These are phyloP conservation scores for Synergus gifuensis DNA, from an alignment of 2,888 invertebrate genomes.

Conservation along the genomic window DNA sequence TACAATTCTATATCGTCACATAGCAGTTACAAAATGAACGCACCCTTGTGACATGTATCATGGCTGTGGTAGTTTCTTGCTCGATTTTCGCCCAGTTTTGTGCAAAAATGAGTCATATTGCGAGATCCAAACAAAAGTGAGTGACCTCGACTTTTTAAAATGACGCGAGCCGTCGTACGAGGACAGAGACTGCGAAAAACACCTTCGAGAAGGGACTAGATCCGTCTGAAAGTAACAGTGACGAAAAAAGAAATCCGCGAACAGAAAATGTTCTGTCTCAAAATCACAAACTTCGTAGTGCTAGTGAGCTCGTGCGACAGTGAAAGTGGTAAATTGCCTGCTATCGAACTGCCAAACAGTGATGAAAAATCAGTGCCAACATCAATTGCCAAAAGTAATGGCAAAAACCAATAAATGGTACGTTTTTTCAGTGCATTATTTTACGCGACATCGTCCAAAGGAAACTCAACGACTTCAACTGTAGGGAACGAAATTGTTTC, in stretches of 20 bases:
- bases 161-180: not conserved
- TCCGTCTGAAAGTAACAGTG: slow-evolving; percentile 5
- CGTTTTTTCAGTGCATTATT: not conserved
- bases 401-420: slow-evolving; percentile 30
- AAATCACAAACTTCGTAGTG: slow-evolving; percentile 24
- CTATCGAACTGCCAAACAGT: slow-evolving; percentile 10
- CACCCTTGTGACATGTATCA: slow-evolving; percentile 2
- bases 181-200: not conserved
- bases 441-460: slow-evolving; percentile 1
- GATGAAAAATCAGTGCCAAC: slow-evolving; percentile 5
- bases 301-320: not conserved
- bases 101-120: slow-evolving; percentile 34
- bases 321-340: slow-evolving; percentile 18
- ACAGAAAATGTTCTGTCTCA: slow-evolving; percentile 32
- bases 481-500: not conserved
- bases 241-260: slow-evolving; percentile 22
- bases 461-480: not conserved
- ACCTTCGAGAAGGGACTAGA: slow-evolving; percentile 12
- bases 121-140: slow-evolving; percentile 23
- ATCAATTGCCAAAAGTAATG: slow-evolving; percentile 12
- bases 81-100: not conserved
- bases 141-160: not conserved
- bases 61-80: slow-evolving; percentile 4
- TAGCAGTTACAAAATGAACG: not conserved
- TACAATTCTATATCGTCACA: not conserved